Percentiles rank a stretch among this genome's conserved stretches.
Evolutionary conservation across 2,113 vertebrate genomes (phyloP).

Genomic region (Ranitomeya imitator): DNA sequence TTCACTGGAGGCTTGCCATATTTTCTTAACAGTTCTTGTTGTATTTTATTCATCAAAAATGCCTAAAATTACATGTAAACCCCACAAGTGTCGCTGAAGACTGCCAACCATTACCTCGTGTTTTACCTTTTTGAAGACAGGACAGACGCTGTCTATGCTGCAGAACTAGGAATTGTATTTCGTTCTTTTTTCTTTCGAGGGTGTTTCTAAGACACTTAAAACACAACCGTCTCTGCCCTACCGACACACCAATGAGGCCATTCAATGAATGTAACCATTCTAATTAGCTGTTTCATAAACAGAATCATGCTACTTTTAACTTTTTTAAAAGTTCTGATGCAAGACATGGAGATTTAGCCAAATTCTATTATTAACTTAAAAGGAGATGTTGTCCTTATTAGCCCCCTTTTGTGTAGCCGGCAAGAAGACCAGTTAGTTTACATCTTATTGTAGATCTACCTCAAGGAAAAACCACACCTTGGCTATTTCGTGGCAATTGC

Average conservation of each 20-base stretch:
- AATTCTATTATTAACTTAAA: background rate
- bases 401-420: background rate
- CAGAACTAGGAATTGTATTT: constrained; percentile 5
- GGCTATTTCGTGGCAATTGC: background rate
- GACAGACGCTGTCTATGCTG: background rate
- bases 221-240: constrained; percentile 23
- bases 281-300: constrained; percentile 27
- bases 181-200: background rate
- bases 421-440: background rate
- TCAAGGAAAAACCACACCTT: background rate
- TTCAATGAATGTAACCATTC: constrained; percentile 24
- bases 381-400: background rate
- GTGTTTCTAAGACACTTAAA: constrained; percentile 1
- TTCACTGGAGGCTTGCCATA: constrained; percentile 37
- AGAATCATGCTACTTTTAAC: constrained; percentile 22
- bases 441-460: background rate
- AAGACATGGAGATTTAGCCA: background rate
- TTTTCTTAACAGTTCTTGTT: constrained; percentile 33
- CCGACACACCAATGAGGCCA: constrained; percentile 15
- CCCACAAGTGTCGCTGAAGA: constrained; percentile 8
- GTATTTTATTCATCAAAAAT: constrained; percentile 59
- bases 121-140: constrained; percentile 33
- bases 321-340: background rate
- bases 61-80: constrained; percentile 44
- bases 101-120: constrained; percentile 44